Evolutionary conservation across 53 echinoderm and acorn worm species (phyloP), one percentile per base, ranked within the genome.

Genomic region (Echinarachnius parma): DNA sequence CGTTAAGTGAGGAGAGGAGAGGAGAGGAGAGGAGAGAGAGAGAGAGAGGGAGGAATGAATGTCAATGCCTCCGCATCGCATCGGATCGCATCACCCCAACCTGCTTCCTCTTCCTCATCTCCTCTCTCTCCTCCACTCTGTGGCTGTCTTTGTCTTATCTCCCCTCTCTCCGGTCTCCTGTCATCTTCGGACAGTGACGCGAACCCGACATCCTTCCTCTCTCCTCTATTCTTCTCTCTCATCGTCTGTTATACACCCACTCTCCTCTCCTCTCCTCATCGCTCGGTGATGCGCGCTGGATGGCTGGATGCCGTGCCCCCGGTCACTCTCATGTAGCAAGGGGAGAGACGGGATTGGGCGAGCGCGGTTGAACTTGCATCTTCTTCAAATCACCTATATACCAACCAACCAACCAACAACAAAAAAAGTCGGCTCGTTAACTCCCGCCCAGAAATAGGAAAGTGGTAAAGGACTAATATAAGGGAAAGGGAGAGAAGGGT

Each of bases 311-410:
- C n/a, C n/a, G n/a, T n/a, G n/a, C n/a, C 33, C 57, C 74, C 57
- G 74, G 74, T 56, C 74, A 56, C 74, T 56, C 25, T 72, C 45
- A 39, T 39, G 27, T 26, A 32, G 55, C 74, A 56, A n/a, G n/a
- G 19, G 27, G 74, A 56, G 56, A 24, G 39, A 26, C 57, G 74
- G 74, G 74, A 72, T 72, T 72, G 74, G 74, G 74, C 57, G 57
- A 72, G 74, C 33, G 33, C 36, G 56, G 33, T 37, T 31, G 28
- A 20, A 28, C 66, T 66, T 48, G 32, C 13, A 25, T 45, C 64
- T 57, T 57, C 26, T 4, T 13, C 39, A 13, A 8, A 50, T 50
- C 19, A 4, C 18, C 16, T 11, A 4, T 50, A 4, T 50, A 11
- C 20, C 20, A 4, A 10, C 10, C 20, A 19, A 8, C 14, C 9